phyloP scores from a whole-genome alignment of 2,888 invertebrate species.

The Lamproptera curius region DNA sequence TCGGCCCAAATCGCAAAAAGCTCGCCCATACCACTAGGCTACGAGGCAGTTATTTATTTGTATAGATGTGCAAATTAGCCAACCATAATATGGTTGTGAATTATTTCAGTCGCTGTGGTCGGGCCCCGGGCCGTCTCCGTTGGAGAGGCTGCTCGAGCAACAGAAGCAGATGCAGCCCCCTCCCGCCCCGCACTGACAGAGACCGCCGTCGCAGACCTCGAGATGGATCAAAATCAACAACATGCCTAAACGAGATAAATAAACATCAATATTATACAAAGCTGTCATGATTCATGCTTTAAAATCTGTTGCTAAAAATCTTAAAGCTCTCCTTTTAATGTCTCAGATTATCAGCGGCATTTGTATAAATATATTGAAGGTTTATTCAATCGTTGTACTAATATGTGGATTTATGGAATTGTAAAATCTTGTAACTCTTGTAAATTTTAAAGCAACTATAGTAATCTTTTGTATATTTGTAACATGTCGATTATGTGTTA shows the following conservation, averaged over 20 bases:
- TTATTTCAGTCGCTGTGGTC: conserved; percentile 85
- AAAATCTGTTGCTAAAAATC: neutral
- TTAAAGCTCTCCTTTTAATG: too few relatives aligned
- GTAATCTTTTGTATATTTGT: neutral
- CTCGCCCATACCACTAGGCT: too few relatives aligned
- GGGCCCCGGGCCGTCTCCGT: conserved; percentile 86
- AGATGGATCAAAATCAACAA: neutral
- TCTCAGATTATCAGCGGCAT: too few relatives aligned
- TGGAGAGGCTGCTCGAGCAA: conserved; percentile 88
- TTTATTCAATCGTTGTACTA: neutral
- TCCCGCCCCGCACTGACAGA: conserved; percentile 46
- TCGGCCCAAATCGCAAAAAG: too few relatives aligned
- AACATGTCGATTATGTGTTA: neutral
- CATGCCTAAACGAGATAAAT: neutral
- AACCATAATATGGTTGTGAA: too few relatives aligned
- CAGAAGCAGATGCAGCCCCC: conserved; percentile 82
- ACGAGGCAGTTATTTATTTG: too few relatives aligned
- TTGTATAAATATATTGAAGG: neutral
- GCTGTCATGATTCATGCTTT: neutral
- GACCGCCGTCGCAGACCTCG: neutral
- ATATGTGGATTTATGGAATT: neutral
- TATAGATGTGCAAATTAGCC: too few relatives aligned
- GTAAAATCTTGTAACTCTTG: neutral
- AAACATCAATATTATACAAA: too few relatives aligned
- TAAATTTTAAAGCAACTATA: too few relatives aligned